A percentile compares a stretch with the other conserved stretches of the same genome.
Conservation (phyloP, 1,140 invertebrate species). For the Lasioglossum albipes region DNA sequence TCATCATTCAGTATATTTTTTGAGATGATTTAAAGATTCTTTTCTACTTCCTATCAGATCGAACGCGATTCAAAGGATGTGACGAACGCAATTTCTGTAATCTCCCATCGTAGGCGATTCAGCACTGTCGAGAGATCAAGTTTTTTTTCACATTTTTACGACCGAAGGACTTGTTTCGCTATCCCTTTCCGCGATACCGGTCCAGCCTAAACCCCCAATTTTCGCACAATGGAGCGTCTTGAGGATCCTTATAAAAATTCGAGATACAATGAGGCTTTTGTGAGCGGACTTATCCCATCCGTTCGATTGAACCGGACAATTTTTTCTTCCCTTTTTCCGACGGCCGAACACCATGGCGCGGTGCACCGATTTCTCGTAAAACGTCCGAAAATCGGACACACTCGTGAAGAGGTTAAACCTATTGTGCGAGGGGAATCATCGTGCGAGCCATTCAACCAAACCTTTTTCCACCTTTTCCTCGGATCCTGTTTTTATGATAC, state of each 20-base stretch:
- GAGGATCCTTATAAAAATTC: slow-evolving; percentile 76
- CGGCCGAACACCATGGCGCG: slow-evolving; percentile 13
- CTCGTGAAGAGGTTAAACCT: slow-evolving; percentile 56
- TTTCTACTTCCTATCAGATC: no score
- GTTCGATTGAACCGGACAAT: slow-evolving; percentile 69
- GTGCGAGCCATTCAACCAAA: slow-evolving; percentile 31
- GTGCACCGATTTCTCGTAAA: slow-evolving; percentile 64
- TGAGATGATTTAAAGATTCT: no score
- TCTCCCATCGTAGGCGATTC: neutral
- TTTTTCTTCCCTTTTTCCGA: slow-evolving; percentile 55
- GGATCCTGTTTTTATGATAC: slow-evolving; percentile 8
- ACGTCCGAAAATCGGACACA: slow-evolving; percentile 59
- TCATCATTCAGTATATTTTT: no score
- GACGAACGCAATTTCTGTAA: no score
- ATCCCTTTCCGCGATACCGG: slow-evolving; percentile 70
- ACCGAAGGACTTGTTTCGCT: slow-evolving; percentile 70
- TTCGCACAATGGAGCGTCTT: slow-evolving; percentile 74
- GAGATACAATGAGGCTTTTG: slow-evolving; percentile 71
- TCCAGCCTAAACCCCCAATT: slow-evolving; percentile 70
- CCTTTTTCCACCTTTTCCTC: slow-evolving; percentile 23
- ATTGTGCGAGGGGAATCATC: slow-evolving; percentile 46
- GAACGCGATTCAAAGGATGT: no score
- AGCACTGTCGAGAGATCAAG: slow-evolving; percentile 60
- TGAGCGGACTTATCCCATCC: slow-evolving; percentile 72
- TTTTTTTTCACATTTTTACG: slow-evolving; percentile 69